Evolutionary conservation across 2,113 vertebrate genomes (phyloP), one percentile per base, ranked within the genome.

Genomic region (Odocoileus virginianus): DNA sequence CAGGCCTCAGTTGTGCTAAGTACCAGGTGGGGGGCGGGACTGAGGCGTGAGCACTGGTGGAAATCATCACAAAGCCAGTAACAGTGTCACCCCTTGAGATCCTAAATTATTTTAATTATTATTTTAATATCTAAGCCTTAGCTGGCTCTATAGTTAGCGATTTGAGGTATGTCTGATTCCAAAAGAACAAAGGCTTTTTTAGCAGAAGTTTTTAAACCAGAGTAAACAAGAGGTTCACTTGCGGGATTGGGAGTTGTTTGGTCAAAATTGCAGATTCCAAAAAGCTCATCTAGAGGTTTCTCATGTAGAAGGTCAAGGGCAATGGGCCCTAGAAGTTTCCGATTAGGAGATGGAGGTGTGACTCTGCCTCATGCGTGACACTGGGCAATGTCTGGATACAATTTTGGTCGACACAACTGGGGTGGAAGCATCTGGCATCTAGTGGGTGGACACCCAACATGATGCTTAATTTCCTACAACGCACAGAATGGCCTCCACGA

Each of bases 1-100:
- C 19, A 23, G 33, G 45, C n/a, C 83, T 95, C 17, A n/a, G 3
- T 8, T 7, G 16, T 0, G 1, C 16, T 2, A 13, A 33, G 81
- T 52, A 9, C n/a, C 4, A 7, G 58, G 16, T 3, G 8, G 5
- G 16, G 19, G 47, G 19, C 3, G 1, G 6, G 33, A 11, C 14
- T 4, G 76, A 87, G 78, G 52, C 33, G 43, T 0, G 10, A 30
- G 23, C 43, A 2, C 21, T 52, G 76, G 50, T 10, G 23, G 71
- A 61, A 47, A 7, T 25, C 58, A 15, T 40, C 45, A 54, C 6
- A 2, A 3, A 1, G n/a, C 19, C 5, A 13, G 6, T 0, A 36
- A 40, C 28, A 4, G 0, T 17, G 50, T 33, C 9, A 3, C 30
- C 15, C 27, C 25, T 21, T 3, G 13, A 27, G 12, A 8, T 15